Conservation (phyloP, 2,113 vertebrate genomes). For the Sterna hirundo region DNA sequence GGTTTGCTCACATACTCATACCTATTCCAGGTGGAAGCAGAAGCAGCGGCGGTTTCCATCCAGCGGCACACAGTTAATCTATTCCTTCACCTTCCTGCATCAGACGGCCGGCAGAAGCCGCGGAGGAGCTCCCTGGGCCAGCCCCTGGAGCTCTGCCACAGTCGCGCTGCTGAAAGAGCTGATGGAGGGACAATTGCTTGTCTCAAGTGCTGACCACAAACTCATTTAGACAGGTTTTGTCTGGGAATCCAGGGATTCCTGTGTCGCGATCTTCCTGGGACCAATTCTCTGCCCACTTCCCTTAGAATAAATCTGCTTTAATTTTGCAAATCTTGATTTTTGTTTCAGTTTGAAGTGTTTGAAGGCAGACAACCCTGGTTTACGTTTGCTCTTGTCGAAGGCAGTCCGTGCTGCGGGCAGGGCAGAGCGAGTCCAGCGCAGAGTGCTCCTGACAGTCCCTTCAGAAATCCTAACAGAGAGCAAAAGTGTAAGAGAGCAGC, state of each 20-base stretch:
- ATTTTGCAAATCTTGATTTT: neutral
- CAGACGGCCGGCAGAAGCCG: neutral
- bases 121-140: neutral
- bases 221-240: conserved; percentile 27
- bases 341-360: neutral
- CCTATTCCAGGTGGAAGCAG: neutral
- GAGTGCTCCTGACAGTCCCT: neutral
- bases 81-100: neutral
- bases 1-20: neutral
- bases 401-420: neutral
- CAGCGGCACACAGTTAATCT: neutral
- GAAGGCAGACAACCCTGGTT: neutral
- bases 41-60: neutral
- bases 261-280: neutral
- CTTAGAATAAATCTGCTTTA: neutral
- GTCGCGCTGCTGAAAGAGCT: neutral
- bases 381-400: neutral
- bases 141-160: neutral
- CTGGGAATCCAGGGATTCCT: conserved; percentile 8
- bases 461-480: neutral
- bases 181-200: neutral
- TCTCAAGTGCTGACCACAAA: conserved; percentile 47
- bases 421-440: neutral
- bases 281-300: neutral
- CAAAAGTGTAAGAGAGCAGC: neutral